Evolutionary conservation across 2,797 vertebrate species (phyloP).

Genomic region (Bradypodion ventrale): DNA sequence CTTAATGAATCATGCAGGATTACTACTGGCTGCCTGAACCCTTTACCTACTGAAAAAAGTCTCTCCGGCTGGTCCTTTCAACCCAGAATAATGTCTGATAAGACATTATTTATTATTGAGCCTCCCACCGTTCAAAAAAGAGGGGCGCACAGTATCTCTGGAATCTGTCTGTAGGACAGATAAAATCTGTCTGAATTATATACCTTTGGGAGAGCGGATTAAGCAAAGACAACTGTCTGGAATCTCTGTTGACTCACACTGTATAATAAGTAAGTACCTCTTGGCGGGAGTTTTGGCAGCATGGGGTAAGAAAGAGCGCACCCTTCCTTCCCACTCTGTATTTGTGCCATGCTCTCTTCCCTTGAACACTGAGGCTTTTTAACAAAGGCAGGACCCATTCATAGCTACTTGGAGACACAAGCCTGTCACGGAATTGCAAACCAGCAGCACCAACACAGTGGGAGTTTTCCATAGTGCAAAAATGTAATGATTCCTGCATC

Average conservation of each 20-base stretch:
- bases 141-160: neutral
- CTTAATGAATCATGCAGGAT: too few relatives aligned
- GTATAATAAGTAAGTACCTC: constrained; percentile 61
- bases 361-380: neutral
- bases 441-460: neutral
- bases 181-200: constrained; percentile 35
- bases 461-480: neutral
- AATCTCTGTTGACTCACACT: constrained; percentile 63
- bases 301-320: constrained; percentile 35
- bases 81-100: too few relatives aligned
- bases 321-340: neutral
- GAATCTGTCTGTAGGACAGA: constrained; percentile 23
- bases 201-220: constrained; percentile 45
- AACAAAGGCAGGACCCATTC: neutral
- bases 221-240: constrained; percentile 63
- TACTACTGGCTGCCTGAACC: too few relatives aligned
- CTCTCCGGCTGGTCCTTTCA: too few relatives aligned
- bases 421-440: neutral
- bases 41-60: too few relatives aligned
- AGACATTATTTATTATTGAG: too few relatives aligned
- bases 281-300: constrained; percentile 56
- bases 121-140: neutral
- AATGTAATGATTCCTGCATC: too few relatives aligned
- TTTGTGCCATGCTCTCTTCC: constrained; percentile 45
- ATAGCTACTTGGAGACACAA: neutral